Conservation (phyloP, 2,797 vertebrate species). For the Myotis planiceps region DNA sequence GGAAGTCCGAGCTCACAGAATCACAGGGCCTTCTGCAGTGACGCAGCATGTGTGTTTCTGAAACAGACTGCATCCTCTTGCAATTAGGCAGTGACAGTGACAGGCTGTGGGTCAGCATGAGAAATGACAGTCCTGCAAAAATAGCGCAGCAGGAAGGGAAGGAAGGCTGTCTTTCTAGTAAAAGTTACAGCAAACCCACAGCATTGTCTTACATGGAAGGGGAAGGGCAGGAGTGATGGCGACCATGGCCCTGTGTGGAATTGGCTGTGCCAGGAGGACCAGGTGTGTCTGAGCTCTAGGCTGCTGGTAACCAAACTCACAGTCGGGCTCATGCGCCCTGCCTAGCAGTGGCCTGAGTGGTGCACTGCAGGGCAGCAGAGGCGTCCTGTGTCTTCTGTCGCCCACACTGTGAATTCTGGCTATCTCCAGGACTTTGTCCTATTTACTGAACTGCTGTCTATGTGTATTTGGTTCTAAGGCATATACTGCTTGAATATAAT, state of each 20-base stretch:
- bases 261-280: neutral
- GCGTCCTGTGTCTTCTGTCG: neutral
- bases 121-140: neutral
- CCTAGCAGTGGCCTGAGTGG: rapidly evolving
- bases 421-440: neutral
- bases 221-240: neutral
- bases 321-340: neutral
- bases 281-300: neutral
- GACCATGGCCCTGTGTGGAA: neutral
- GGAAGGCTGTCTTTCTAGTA: neutral
- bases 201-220: neutral
- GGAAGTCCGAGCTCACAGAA: neutral
- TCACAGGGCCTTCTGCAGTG: neutral
- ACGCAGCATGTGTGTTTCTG: neutral
- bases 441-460: neutral
- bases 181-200: neutral
- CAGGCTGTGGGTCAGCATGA: neutral
- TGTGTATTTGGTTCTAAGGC: neutral
- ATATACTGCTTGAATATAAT: neutral
- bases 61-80: neutral
- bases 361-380: neutral
- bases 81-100: neutral
- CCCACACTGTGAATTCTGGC: neutral
- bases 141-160: neutral
- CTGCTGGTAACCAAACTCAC: neutral